Evolutionary conservation across 2,888 invertebrate species (phyloP).

Genomic region (Thecophora atra): DNA sequence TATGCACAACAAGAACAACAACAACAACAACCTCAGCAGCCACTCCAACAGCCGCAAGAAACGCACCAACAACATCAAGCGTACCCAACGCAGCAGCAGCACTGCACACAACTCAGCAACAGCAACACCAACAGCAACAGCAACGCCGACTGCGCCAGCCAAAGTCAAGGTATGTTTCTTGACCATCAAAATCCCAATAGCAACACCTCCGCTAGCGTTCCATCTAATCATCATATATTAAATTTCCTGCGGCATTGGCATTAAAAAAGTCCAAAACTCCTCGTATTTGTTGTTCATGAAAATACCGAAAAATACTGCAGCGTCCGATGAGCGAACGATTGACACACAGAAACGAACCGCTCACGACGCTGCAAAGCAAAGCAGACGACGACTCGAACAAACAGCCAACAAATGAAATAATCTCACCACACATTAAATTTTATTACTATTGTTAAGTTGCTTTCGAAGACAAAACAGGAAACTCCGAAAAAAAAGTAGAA

Average conservation of each 20-base stretch:
- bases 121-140: constrained; percentile 49
- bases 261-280: constrained; percentile 41
- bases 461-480: no score
- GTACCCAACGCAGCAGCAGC: constrained; percentile 35
- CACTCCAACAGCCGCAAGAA: constrained; percentile 50
- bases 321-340: constrained; percentile 19
- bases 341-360: constrained; percentile 15
- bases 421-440: no score
- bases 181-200: constrained; percentile 63
- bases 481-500: no score
- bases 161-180: constrained; percentile 65
- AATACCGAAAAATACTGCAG: neutral
- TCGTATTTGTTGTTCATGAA: constrained; percentile 26
- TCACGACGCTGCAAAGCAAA: neutral
- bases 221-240: constrained; percentile 62
- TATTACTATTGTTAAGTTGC: no score
- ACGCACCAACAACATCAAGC: constrained; percentile 45
- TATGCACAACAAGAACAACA: constrained; percentile 56
- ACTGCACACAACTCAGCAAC: constrained; percentile 40
- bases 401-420: no score
- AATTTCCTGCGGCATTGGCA: constrained; percentile 64
- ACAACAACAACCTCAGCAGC: constrained; percentile 54
- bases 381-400: neutral
- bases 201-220: constrained; percentile 53
- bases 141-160: constrained; percentile 43